These are phyloP conservation scores for Lasaia peninsularis DNA, from an alignment of 1,140 invertebrate genomes.

Conservation along the genomic window DNA sequence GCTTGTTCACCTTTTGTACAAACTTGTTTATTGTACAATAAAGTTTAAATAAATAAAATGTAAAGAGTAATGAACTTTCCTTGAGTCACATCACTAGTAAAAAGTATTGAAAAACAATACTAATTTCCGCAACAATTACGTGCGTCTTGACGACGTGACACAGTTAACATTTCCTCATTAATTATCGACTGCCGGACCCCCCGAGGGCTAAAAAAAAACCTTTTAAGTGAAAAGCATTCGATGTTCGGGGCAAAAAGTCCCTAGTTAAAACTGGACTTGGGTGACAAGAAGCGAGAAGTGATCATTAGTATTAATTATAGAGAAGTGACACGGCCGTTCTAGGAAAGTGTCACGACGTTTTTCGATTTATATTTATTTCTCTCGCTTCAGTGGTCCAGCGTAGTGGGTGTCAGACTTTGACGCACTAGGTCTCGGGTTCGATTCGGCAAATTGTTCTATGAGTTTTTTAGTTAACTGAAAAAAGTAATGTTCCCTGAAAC, in stretches of 20 bases:
- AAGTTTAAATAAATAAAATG: no score
- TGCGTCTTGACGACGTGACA: slow-evolving; percentile 5
- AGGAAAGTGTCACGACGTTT: not conserved
- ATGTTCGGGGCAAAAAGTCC: slow-evolving; percentile 6
- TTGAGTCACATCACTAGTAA: no score
- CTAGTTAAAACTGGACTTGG: slow-evolving; percentile 11
- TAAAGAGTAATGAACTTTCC: no score
- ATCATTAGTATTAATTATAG: slow-evolving; percentile 12
- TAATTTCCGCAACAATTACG: not conserved
- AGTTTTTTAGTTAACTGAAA: no score
- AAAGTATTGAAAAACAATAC: not conserved
- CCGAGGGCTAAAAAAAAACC: slow-evolving; percentile 10
- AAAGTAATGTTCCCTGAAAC: no score
- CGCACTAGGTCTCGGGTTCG: no score
- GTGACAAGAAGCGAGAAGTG: slow-evolving; percentile 10
- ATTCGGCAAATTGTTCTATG: no score
- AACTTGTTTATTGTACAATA: no score
- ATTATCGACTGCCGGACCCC: slow-evolving; percentile 13
- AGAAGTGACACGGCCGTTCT: not conserved
- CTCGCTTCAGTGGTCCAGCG: not conserved
- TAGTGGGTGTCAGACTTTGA: no score
- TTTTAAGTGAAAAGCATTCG: slow-evolving; percentile 13
- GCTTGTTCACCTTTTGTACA: no score
- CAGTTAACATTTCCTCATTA: slow-evolving; percentile 12
- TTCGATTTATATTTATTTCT: not conserved